Evolutionary conservation across 2,113 vertebrate species (phyloP), one percentile per base, ranked within the genome.

Genomic region (Elanoides forficatus): DNA sequence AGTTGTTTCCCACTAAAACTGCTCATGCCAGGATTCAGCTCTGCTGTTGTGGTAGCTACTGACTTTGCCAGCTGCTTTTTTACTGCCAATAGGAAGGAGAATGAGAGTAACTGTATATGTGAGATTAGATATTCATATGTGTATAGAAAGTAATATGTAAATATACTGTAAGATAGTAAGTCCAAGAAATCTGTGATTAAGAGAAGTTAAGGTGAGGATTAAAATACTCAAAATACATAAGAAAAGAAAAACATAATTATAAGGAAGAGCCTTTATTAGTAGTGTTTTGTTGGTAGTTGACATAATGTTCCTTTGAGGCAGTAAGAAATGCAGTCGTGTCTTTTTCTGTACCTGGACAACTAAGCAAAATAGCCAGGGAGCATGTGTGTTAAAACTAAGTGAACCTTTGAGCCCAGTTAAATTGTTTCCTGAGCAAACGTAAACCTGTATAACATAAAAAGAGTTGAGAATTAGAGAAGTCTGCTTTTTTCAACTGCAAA

Each of bases 11-110:
- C 58, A 52, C 80, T 91, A 3, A 45, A 81, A 30, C 15, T 67
- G 27, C 59, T 79, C 17, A 0, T 91, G 95, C 91, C 93, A 95
- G 86, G 78, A 68, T 53, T 80, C 83, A 80, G 78, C 81, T 91
- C 76, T 94, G 88, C 85, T 84, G 26, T 50, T 95, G 70, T 86
- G 86, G 73, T 56, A 67, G 58, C 87, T 93, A 32, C 78, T 88
- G 86, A 11, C 94, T 88, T 60, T 95, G 91, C 95, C 96, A 97
- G 74, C 84, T 89, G 66, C 84, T 80, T 94, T 92, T 73, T 75
- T 55, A 30, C 63, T 96, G 89, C 93, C 95, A 94, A 8, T 32
- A 21, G 84, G 78, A 95, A 87, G 36, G 76, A 91, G 53, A 88
- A 82, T 84, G 43, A 72, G 81, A 87, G 52, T 72, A 43, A n/a